A percentile compares a stretch with the other conserved stretches of the same genome.
Conservation (phyloP, 2,113 vertebrate species). For the Lucifuga dentata region DNA sequence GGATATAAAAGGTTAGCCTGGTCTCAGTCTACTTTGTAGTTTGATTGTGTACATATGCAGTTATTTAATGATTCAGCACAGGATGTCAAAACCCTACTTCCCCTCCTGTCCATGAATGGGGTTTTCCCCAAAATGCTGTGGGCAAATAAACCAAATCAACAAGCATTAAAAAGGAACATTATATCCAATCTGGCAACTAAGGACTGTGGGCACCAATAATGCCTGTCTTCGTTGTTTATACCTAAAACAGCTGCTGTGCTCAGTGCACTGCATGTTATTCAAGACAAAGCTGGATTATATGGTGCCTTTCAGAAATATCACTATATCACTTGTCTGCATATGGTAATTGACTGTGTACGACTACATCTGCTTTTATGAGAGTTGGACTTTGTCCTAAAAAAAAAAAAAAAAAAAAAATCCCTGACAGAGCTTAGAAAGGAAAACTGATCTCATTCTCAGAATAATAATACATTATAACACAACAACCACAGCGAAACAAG, state of each 20-base stretch:
- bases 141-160: constrained; percentile 70
- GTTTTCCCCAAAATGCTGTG: constrained; percentile 61
- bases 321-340: constrained; percentile 70
- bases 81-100: constrained; percentile 62
- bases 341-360: constrained; percentile 67
- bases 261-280: constrained; percentile 62
- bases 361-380: constrained; percentile 71
- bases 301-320: constrained; percentile 70
- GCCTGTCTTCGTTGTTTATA: constrained; percentile 66
- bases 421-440: constrained; percentile 58
- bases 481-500: constrained; percentile 68
- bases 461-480: constrained; percentile 61
- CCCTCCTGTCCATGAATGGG: constrained; percentile 51
- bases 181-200: constrained; percentile 60
- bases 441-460: constrained; percentile 62
- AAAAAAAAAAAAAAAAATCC: constrained; percentile 35
- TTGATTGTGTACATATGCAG: constrained; percentile 63
- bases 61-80: constrained; percentile 66
- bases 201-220: constrained; percentile 53
- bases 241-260: constrained; percentile 72
- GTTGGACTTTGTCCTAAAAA: constrained; percentile 53
- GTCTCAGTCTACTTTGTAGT: constrained; percentile 33
- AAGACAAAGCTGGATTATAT: constrained; percentile 76
- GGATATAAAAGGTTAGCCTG: constrained; percentile 23
- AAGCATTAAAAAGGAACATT: constrained; percentile 67